Percentiles rank a stretch among this genome's conserved stretches.
Evolutionary conservation across 2,888 invertebrate genomes (phyloP).

Genomic region (Anthophora plumipes): DNA sequence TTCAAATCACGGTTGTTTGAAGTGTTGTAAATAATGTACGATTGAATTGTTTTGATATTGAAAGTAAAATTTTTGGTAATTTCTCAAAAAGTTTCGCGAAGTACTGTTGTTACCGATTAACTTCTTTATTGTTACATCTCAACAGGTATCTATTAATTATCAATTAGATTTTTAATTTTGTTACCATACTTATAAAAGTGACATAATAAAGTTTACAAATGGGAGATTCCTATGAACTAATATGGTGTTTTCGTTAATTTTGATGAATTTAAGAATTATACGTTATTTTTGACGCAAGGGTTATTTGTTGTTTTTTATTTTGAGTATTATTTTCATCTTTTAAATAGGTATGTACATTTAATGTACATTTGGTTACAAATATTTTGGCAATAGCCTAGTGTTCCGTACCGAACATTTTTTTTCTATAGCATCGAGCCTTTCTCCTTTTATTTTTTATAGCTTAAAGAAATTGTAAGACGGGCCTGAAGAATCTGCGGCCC

Average conservation of each 20-base stretch:
- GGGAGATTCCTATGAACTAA: not conserved
- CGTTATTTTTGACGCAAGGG: too few species aligned
- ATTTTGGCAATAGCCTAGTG: not conserved
- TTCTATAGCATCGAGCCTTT: too few species aligned
- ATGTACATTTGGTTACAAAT: not conserved
- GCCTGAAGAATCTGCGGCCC: too few species aligned
- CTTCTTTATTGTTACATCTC: not conserved
- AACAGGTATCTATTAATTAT: not conserved
- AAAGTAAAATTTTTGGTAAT: not conserved
- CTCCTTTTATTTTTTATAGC: too few species aligned
- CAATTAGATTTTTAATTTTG: not conserved
- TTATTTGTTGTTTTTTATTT: too few species aligned
- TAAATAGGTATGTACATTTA: not conserved
- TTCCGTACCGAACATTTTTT: too few species aligned
- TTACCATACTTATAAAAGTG: too few species aligned
- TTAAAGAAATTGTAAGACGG: too few species aligned
- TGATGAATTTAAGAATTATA: too few species aligned
- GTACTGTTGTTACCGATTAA: not conserved
- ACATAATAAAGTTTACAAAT: not conserved
- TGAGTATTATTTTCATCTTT: not conserved
- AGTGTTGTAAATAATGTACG: not conserved
- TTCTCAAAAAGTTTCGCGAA: not conserved
- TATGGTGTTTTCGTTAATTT: too few species aligned
- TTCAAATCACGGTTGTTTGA: not conserved
- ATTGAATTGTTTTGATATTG: too few species aligned